Base-by-base conservation (phyloP, 2,113 vertebrate genomes). In the Gadus macrocephalus region DNA sequence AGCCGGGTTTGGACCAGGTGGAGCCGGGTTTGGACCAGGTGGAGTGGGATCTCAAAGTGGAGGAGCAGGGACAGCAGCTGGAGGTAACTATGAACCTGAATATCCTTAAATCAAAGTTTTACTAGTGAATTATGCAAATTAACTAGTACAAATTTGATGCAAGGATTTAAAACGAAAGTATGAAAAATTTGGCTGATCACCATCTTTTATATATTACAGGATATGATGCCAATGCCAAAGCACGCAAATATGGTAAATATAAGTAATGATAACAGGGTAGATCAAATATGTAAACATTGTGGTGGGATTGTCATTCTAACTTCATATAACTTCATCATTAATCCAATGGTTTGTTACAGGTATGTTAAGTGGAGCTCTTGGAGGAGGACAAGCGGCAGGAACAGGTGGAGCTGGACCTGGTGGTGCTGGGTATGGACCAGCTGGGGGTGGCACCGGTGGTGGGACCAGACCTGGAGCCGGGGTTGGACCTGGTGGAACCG, bases 401-500 rank as follows among this genome's bases (percentile, higher is more conserved):
- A 35, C 31, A 35, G 31, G 31, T 35, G 31, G 53, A 14, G 12
- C 12, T 55, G 53, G 53, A 55, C 3, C 53, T 15, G 53, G 53
- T 55, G 16, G 53, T 35, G 2, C 31, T 35, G 31, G 53, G 2
- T 14, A 15, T 55, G 53, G 81, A 17, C 59, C 38, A 3, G 70
- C 70, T 2, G 72, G 79, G 0, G 75, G 70, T 53, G 74, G 76
- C 0, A 64, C 53, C 15, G 53, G 53, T 25, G 62, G 0, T 55
- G 53, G 53, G 12, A 16, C 27, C 6, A 66, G 58, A 4, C 6
- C 19, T 61, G 68, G 73, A 15, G 19, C 69, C n/a, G 72, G 76
- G 3, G 74, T 17, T 64, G 76, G 79, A 53, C 67, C 71, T 27
- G 77, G 81, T 20, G 75, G 78, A 49, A 17, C 53, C 15, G 35